Percentiles rank a stretch among this genome's conserved stretches.
Conservation (phyloP, 2,797 vertebrate species). For the Microcaecilia unicolor region DNA sequence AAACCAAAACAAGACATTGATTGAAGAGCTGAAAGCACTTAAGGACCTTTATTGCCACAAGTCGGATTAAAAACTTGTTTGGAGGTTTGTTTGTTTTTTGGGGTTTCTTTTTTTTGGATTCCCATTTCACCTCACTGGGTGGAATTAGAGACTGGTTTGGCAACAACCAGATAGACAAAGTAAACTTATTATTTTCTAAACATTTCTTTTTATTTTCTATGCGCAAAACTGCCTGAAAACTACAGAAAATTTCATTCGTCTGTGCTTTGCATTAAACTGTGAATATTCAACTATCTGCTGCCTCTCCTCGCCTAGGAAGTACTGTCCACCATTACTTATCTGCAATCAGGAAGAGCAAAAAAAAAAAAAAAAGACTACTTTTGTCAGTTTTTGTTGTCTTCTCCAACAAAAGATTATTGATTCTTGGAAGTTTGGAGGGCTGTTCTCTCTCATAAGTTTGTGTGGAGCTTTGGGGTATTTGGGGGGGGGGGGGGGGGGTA, state of each 20-base stretch:
- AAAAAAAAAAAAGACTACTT: conserved; percentile 33
- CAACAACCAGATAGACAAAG: conserved; percentile 55
- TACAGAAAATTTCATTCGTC: conserved; percentile 64
- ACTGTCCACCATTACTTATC: conserved; percentile 32
- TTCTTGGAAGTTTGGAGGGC: conserved; percentile 46
- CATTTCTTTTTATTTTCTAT: conserved; percentile 66
- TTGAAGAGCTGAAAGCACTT: conserved; percentile 98
- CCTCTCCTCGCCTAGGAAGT: conserved; percentile 49
- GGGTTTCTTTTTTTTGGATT: conserved; percentile 39
- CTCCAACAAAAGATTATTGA: conserved; percentile 41
- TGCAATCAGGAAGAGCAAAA: conserved; percentile 44
- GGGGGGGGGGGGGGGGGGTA: no score
- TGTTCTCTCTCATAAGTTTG: conserved; percentile 41
- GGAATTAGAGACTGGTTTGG: conserved; percentile 77
- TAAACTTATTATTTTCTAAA: conserved; percentile 72
- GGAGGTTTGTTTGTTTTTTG: no score
- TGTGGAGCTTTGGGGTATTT: conserved; percentile 48
- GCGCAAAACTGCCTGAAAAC: conserved; percentile 69
- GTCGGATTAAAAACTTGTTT: conserved; percentile 73
- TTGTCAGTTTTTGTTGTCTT: conserved; percentile 29
- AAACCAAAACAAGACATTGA: conserved; percentile 99
- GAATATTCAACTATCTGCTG: conserved; percentile 66
- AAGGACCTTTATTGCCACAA: conserved; percentile 99
- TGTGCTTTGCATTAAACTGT: conserved; percentile 73
- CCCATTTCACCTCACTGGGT: conserved; percentile 42